Percentiles rank a stretch among this genome's conserved stretches.
phyloP scores from a whole-genome alignment of 2,888 invertebrate genomes.

The Mesoligia furuncula region DNA sequence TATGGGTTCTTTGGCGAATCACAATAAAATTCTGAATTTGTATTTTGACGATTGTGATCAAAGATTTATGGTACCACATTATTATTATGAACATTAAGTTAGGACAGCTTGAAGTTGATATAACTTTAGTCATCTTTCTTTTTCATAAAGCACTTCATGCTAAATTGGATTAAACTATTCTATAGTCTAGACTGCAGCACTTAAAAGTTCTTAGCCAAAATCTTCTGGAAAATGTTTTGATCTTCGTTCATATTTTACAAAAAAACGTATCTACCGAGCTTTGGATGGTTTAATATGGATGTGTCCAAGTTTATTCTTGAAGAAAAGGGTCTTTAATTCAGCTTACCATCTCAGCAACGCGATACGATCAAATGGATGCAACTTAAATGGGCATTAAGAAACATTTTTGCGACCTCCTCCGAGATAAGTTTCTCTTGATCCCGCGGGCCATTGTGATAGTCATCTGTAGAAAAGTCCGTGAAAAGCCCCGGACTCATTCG shows the following conservation, averaged over 20 bases:
- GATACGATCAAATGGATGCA: constrained; percentile 85
- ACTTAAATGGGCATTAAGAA: constrained; percentile 89
- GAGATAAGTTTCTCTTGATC: constrained; percentile 88
- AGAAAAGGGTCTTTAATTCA: constrained; percentile 40
- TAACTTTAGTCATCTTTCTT: background rate
- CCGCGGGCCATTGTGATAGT: constrained; percentile 88
- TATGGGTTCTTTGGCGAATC: constrained; percentile 74
- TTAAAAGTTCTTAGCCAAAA: constrained; percentile 3
- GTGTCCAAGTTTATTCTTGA: constrained; percentile 12
- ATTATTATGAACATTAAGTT: background rate
- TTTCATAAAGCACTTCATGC: constrained; percentile 8
- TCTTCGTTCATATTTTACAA: constrained; percentile 18
- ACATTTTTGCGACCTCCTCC: constrained; percentile 85
- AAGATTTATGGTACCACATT: constrained; percentile 32
- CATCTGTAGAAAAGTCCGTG: constrained; percentile 87
- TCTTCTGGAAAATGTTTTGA: constrained; percentile 1
- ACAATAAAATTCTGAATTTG: constrained; percentile 69
- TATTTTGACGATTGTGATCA: constrained; percentile 54
- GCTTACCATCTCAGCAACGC: constrained; percentile 52
- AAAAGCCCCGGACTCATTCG: constrained; percentile 87
- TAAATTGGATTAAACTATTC: constrained; percentile 44
- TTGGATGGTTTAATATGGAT: constrained; percentile 6
- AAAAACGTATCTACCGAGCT: background rate
- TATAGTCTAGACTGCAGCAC: constrained; percentile 59
- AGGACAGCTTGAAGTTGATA: background rate